Conservation (phyloP, 2,113 vertebrate genomes). For the Pogona vitticeps region DNA sequence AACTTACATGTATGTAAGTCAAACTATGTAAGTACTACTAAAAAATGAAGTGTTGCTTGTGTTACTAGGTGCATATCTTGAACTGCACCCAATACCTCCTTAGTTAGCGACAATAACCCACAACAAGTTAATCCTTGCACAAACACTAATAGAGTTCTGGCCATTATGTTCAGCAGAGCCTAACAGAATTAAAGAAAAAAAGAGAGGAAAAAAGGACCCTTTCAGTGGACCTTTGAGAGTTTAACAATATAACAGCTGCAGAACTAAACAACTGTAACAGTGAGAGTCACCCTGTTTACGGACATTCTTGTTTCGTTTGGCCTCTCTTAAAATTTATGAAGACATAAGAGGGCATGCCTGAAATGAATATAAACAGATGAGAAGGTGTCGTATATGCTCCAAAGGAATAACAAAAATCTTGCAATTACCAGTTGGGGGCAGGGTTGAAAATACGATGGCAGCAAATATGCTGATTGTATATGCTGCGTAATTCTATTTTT, state of each 20-base stretch:
- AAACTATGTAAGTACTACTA: too few relatives aligned
- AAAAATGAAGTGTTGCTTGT: too few relatives aligned
- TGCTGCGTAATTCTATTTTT: slow-evolving; percentile 30
- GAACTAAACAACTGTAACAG: neutral
- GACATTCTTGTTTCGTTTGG: neutral
- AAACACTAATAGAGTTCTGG: too few relatives aligned
- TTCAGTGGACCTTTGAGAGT: neutral
- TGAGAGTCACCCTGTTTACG: neutral
- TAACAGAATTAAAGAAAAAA: neutral
- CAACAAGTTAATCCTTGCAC: too few relatives aligned
- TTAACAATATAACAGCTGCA: neutral
- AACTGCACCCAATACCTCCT: too few relatives aligned
- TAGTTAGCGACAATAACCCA: too few relatives aligned
- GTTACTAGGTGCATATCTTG: too few relatives aligned
- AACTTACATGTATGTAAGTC: too few relatives aligned
- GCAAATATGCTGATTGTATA: slow-evolving; percentile 33
- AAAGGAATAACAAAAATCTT: slow-evolving; percentile 7
- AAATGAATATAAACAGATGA: too few relatives aligned
- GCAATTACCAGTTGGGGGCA: slow-evolving; percentile 4
- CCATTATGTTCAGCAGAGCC: neutral
- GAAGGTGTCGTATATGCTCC: too few relatives aligned
- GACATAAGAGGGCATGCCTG: neutral
- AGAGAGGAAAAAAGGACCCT: neutral
- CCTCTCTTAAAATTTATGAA: neutral
- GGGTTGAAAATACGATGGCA: slow-evolving; percentile 12